Base-by-base conservation (phyloP, 2,888 invertebrate genomes). In the Steinernema carpocapsae region DNA sequence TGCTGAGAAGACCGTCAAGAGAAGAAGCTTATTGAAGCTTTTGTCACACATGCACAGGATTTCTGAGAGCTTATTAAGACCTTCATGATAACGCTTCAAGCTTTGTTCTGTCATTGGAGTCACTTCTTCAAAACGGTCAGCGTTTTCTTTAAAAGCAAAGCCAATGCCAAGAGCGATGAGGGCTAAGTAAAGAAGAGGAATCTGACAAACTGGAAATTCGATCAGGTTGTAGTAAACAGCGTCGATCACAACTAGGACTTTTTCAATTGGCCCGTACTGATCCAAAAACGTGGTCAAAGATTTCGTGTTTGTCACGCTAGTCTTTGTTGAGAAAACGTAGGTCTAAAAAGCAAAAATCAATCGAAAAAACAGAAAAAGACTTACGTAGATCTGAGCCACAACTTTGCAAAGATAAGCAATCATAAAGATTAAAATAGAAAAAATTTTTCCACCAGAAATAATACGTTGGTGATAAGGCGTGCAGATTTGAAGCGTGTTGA, bases 201-300 rank as follows among this genome's bases (percentile, higher is more conserved):
- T 56, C 56, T 56, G 56, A 26, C 56, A 56, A 26, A 56, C 26
- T 3, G 56, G 56, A 26, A 56, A 56, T 26, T 56, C 56, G 26
- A 56, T 19, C n/a, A 56, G 56, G 26, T 56, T 56, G 56, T 56
- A 56, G 56, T 56, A 56, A 26, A 56, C 22, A 22, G 3, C 2
- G 26, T 56, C 56, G 6, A 56, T 24, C 6, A 24, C 12, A 22
- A 24, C 4, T 6, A 56, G 26, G 12, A 24, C 56, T 26, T 56
- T 56, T 4, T 17, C 6, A 26, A 26, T 7, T 3, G n/a, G 24
- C 2, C 56, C 26, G 56, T 19, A 14, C 14, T 56, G n/a, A 17
- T 3, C 22, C 2, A 24, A 4, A 17, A 43, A n/a, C n/a, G n/a
- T n/a, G n/a, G n/a, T n/a, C n/a, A n/a, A n/a, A n/a, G n/a, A n/a